Evolutionary conservation across 2,888 invertebrate species (phyloP).

Genomic region (Lamellibrachia columna): DNA sequence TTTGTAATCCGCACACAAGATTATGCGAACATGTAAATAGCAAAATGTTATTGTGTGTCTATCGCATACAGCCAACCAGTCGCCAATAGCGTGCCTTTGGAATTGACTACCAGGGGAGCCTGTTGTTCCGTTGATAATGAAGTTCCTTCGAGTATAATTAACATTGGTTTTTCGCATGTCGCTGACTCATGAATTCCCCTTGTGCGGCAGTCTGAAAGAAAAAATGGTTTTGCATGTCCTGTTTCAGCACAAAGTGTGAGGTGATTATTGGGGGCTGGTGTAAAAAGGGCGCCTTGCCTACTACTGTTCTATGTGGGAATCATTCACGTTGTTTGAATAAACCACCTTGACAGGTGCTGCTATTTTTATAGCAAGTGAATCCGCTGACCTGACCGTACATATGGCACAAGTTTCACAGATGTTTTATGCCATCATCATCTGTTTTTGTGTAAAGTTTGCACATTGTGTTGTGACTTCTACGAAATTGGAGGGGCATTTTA

Average conservation of each 20-base stretch:
- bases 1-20: neutral
- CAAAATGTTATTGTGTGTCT: neutral
- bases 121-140: neutral
- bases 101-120: neutral
- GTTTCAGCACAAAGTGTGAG: neutral
- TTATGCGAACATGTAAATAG: neutral
- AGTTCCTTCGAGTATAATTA: neutral
- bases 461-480: no score
- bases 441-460: neutral
- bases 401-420: neutral
- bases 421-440: neutral
- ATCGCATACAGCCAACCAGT: neutral
- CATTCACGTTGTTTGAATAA: slow-evolving; percentile 9
- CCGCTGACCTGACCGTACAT: neutral
- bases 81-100: neutral
- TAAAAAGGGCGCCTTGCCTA: neutral
- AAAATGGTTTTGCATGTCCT: neutral
- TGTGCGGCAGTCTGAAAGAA: neutral
- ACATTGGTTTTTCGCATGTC: neutral
- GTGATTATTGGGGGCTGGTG: neutral
- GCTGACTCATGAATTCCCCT: neutral
- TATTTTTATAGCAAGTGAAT: neutral
- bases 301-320: neutral
- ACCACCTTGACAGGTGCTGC: neutral
- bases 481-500: no score